phyloP scores from a whole-genome alignment of 2,888 invertebrate species.

The Polymixis lichenea region DNA sequence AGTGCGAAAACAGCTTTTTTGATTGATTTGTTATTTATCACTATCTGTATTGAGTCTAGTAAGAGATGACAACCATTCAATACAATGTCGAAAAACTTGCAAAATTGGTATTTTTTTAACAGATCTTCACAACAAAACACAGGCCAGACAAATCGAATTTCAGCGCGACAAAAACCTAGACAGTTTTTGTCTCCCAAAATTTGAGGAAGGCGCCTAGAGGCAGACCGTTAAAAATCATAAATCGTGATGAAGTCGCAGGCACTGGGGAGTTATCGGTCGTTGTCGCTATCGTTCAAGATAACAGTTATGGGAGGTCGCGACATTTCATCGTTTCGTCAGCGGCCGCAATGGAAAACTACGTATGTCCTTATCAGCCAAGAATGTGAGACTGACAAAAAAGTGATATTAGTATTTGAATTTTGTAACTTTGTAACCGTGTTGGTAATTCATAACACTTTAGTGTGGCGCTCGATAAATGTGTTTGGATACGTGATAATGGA shows the following conservation, averaged over 20 bases:
- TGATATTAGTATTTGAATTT: conserved; percentile 63
- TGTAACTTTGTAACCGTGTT: conserved; percentile 60
- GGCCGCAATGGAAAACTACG: conserved; percentile 64
- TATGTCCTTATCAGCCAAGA: conserved; percentile 62
- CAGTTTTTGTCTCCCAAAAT: conserved; percentile 25
- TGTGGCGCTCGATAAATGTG: conserved; percentile 49
- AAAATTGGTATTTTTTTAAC: background rate
- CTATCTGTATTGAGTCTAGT: conserved; percentile 10
- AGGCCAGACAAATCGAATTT: conserved; percentile 25
- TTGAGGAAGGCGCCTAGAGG: conserved; percentile 41
- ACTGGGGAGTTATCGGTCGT: conserved; percentile 70
- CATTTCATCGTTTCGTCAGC: conserved; percentile 68
- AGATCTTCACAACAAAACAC: conserved; percentile 15
- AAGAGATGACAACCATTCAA: background rate
- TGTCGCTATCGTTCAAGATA: conserved; percentile 76
- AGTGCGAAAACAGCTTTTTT: background rate
- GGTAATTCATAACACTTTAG: conserved; percentile 47
- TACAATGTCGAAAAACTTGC: background rate
- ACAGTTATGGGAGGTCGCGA: conserved; percentile 77
- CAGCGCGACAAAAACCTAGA: conserved; percentile 29
- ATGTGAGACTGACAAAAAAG: conserved; percentile 62
- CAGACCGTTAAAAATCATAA: conserved; percentile 65
- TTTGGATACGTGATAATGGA: conserved; percentile 51
- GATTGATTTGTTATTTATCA: background rate
- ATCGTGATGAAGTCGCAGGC: conserved; percentile 55